These are phyloP conservation scores for Tenodera sinensis DNA, from an alignment of 2,888 invertebrate genomes.

Conservation along the genomic window DNA sequence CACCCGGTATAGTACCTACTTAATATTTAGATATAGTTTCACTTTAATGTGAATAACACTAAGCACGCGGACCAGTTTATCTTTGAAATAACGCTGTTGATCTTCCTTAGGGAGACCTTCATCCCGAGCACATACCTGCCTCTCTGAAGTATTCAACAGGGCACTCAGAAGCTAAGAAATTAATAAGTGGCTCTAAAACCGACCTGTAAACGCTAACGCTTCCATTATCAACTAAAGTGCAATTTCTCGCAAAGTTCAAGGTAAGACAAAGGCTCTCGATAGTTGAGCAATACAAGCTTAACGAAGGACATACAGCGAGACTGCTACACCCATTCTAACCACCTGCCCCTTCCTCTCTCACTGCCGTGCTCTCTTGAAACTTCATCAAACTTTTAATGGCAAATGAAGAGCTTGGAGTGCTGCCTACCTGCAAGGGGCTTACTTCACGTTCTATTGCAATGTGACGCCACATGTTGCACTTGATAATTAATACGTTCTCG, in stretches of 20 bases:
- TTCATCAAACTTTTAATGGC: not conserved
- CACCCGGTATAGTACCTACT: too few relatives aligned
- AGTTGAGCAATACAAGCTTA: not conserved
- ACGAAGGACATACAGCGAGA: not conserved
- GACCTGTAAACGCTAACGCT: not conserved
- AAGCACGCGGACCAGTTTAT: too few relatives aligned
- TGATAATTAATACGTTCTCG: not conserved
- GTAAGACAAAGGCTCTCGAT: not conserved
- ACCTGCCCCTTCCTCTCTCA: not conserved
- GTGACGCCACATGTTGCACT: not conserved
- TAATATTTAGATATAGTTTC: too few relatives aligned
- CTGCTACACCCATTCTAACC: not conserved
- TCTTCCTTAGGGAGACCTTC: too few relatives aligned
- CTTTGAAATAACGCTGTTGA: too few relatives aligned
- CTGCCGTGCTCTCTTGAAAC: not conserved
- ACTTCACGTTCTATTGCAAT: not conserved
- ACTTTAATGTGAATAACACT: too few relatives aligned
- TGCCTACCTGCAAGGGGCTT: not conserved
- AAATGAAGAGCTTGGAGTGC: not conserved
- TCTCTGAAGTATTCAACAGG: not conserved
- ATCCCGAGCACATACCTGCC: not conserved
- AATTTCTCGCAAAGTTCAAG: not conserved
- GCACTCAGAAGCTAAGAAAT: not conserved
- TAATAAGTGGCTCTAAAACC: not conserved
- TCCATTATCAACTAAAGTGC: not conserved